phyloP scores from a whole-genome alignment of 2,888 invertebrate species.

The Therioaphis trifolii region DNA sequence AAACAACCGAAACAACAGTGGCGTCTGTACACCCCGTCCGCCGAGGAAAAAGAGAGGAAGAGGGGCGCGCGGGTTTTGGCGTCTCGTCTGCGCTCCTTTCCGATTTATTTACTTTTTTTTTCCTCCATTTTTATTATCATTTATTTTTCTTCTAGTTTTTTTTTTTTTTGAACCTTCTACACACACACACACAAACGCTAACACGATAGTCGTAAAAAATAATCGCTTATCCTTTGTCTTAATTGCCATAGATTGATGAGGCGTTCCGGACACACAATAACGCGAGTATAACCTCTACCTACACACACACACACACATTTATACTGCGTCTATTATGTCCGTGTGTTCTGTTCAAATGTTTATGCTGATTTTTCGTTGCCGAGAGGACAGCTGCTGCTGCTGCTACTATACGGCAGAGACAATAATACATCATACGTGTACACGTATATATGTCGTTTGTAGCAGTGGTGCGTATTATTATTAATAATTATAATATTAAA shows the following conservation, averaged over 20 bases:
- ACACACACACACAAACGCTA: too few species aligned
- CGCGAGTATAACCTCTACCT: too few species aligned
- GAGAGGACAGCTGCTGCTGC: not conserved
- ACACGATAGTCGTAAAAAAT: slow-evolving; percentile 40
- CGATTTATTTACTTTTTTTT: slow-evolving; percentile 4
- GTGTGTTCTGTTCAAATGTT: slow-evolving; percentile 25
- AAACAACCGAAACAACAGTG: slow-evolving; percentile 11
- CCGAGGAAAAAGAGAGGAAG: too few species aligned
- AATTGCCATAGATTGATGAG: slow-evolving; percentile 32
- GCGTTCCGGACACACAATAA: not conserved
- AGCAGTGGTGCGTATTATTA: not conserved
- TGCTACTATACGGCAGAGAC: not conserved
- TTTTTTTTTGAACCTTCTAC: not conserved
- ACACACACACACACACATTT: too few species aligned
- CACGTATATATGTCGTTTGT: not conserved
- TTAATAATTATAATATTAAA: not conserved
- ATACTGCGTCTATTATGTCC: too few species aligned
- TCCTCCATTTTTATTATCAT: not conserved
- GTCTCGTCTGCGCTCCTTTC: slow-evolving; percentile 41
- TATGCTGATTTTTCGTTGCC: slow-evolving; percentile 19
- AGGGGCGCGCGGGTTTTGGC: slow-evolving; percentile 20
- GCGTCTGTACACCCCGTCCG: slow-evolving; percentile 28
- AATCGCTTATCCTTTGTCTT: slow-evolving; percentile 40
- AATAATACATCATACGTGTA: too few species aligned
- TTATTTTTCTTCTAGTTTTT: slow-evolving; percentile 3